These are phyloP conservation scores for Gobionotothen gibberifrons DNA, from an alignment of 2,797 vertebrate genomes.

Conservation along the genomic window DNA sequence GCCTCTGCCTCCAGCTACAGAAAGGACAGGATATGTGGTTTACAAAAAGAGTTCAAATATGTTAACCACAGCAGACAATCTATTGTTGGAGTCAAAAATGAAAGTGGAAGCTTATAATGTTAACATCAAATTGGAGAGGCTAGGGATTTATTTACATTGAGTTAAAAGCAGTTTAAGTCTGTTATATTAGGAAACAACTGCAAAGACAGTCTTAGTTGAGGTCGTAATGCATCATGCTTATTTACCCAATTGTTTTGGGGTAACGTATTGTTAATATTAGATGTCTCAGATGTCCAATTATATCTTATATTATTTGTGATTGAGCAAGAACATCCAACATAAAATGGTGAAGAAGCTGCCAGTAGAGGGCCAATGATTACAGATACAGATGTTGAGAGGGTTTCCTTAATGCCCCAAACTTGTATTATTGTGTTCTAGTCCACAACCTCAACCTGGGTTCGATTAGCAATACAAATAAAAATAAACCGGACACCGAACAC, in stretches of 20 bases:
- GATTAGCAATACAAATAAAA: constrained; percentile 44
- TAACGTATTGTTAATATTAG: not conserved
- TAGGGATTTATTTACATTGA: constrained; percentile 4
- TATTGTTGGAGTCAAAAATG: constrained; percentile 34
- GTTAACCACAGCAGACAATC: constrained; percentile 33
- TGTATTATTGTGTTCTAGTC: constrained; percentile 23
- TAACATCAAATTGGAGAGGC: constrained; percentile 17
- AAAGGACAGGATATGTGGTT: constrained; percentile 35
- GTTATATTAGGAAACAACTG: constrained; percentile 6
- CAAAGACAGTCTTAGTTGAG: constrained; percentile 8
- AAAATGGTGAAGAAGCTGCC: not conserved
- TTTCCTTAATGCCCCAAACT: constrained; percentile 18
- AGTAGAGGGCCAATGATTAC: not conserved
- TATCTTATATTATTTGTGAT: not conserved
- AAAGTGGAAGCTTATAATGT: constrained; percentile 41
- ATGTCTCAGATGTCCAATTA: not conserved
- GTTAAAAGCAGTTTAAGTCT: not conserved
- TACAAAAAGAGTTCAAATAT: constrained; percentile 42
- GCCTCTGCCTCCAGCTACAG: constrained; percentile 96
- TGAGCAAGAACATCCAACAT: not conserved
- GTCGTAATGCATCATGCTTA: not conserved
- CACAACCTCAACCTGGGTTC: constrained; percentile 28
- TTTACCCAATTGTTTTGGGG: not conserved
- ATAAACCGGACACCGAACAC: constrained; percentile 33
- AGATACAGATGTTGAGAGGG: not conserved